Evolutionary conservation across 1,140 invertebrate species (phyloP).

Genomic region (Drosophila willistoni): DNA sequence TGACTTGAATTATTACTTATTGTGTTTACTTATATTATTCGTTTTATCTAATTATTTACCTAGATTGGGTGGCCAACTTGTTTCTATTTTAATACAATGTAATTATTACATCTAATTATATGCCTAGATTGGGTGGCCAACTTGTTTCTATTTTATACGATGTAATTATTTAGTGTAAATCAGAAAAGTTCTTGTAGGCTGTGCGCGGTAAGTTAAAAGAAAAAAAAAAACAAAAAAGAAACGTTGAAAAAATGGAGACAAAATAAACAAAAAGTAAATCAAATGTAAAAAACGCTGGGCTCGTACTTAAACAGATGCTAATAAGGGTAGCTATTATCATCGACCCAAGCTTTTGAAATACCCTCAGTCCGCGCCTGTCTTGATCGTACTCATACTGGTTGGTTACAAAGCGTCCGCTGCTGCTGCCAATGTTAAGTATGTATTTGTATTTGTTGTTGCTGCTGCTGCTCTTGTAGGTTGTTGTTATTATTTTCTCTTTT

Average conservation of each 20-base stretch:
- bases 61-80: conserved; percentile 5
- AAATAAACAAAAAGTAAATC: not conserved
- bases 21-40: conserved; percentile 7
- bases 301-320: too few species aligned
- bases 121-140: conserved; percentile 1
- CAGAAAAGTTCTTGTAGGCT: conserved; percentile 21
- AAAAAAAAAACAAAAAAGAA: conserved; percentile 20
- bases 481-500: conserved; percentile 33
- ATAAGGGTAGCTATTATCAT: too few species aligned
- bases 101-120: conserved; percentile 1
- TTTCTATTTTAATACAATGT: conserved; percentile 9
- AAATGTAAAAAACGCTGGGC: conserved; percentile 11
- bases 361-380: not conserved
- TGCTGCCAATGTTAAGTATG: conserved; percentile 33
- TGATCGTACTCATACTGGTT: conserved; percentile 12
- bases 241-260: too few species aligned
- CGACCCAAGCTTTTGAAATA: not conserved
- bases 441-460: conserved; percentile 49
- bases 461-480: conserved; percentile 11
- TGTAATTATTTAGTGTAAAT: conserved; percentile 14
- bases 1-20: conserved; percentile 20
- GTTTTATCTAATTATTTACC: conserved; percentile 3
- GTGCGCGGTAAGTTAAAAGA: conserved; percentile 25
- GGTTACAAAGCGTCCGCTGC: conserved; percentile 19
- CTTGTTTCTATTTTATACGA: conserved; percentile 9